Conservation (phyloP, 2,797 vertebrate genomes). For the Labroides dimidiatus region DNA sequence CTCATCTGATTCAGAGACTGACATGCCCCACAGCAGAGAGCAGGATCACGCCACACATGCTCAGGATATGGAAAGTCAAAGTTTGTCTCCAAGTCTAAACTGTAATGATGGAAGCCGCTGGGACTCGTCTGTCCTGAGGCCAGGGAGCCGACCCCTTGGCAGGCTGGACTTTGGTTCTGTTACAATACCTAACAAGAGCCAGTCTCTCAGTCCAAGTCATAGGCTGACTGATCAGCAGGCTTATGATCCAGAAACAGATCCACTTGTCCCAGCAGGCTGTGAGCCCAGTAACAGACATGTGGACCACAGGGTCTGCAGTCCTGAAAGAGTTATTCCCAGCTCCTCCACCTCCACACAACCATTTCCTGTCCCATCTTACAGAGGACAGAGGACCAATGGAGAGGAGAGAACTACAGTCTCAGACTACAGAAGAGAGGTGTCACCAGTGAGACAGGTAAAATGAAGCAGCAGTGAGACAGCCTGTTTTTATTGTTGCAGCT, state of each 20-base stretch:
- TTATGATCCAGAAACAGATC: constrained; percentile 30
- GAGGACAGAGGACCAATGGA: constrained; percentile 36
- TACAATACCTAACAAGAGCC: constrained; percentile 8
- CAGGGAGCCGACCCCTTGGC: not conserved
- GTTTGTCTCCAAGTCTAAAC: constrained; percentile 84
- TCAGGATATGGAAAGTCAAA: constrained; percentile 47
- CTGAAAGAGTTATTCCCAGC: constrained; percentile 27
- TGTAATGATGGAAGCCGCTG: constrained; percentile 80
- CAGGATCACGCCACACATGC: constrained; percentile 36
- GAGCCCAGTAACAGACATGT: constrained; percentile 25
- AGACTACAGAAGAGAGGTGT: constrained; percentile 64
- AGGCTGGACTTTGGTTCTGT: constrained; percentile 18
- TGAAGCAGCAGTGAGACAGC: not conserved
- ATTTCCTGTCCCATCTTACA: constrained; percentile 39
- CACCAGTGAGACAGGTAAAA: not conserved
- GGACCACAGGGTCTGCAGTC: constrained; percentile 46
- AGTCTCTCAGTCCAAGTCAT: constrained; percentile 24
- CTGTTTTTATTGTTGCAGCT: not conserved
- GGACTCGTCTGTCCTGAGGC: constrained; percentile 80
- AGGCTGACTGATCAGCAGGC: constrained; percentile 10
- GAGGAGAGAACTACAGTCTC: constrained; percentile 43
- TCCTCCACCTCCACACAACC: constrained; percentile 16
- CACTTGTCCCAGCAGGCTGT: constrained; percentile 12
- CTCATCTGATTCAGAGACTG: constrained; percentile 82
- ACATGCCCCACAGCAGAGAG: constrained; percentile 71